Percentiles rank a stretch among this genome's conserved stretches.
These are phyloP conservation scores for Ctenomys sociabilis DNA, from an alignment of 2,113 vertebrate genomes.

Conservation along the genomic window DNA sequence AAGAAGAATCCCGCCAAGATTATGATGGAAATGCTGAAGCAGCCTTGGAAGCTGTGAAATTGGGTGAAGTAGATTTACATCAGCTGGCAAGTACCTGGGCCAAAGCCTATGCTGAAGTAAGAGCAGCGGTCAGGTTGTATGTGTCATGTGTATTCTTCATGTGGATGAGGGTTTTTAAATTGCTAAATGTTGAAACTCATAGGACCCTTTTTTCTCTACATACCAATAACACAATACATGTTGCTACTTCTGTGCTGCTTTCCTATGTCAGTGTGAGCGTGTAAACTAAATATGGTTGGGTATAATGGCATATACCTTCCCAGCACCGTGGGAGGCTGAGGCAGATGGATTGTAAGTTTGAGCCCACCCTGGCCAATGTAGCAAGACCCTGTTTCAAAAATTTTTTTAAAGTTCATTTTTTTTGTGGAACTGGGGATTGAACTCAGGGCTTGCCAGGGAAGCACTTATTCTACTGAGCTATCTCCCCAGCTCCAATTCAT, in stretches of 20 bases:
- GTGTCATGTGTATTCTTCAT: neutral
- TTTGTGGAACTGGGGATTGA: too few species aligned
- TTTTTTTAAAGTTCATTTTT: neutral
- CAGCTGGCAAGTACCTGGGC: slow-evolving; percentile 92
- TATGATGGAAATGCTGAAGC: slow-evolving; percentile 92
- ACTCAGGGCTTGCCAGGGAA: too few species aligned
- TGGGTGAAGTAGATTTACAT: slow-evolving; percentile 90
- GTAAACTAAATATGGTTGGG: neutral
- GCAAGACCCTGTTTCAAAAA: neutral
- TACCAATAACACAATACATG: neutral
- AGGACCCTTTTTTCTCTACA: neutral
- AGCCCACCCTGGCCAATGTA: neutral
- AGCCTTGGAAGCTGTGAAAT: slow-evolving; percentile 90
- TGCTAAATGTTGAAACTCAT: neutral
- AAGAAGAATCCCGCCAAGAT: slow-evolving; percentile 91
- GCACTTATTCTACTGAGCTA: too few species aligned
- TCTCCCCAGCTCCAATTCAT: too few species aligned
- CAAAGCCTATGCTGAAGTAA: slow-evolving; percentile 94
- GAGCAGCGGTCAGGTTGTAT: neutral
- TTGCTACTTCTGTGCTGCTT: neutral
- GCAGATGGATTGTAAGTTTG: neutral
- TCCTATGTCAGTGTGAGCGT: neutral
- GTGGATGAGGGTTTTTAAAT: neutral
- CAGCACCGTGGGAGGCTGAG: neutral
- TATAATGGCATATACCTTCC: neutral